phyloP scores from a whole-genome alignment of 2,797 vertebrate species.

The Manis crassicaudata region DNA sequence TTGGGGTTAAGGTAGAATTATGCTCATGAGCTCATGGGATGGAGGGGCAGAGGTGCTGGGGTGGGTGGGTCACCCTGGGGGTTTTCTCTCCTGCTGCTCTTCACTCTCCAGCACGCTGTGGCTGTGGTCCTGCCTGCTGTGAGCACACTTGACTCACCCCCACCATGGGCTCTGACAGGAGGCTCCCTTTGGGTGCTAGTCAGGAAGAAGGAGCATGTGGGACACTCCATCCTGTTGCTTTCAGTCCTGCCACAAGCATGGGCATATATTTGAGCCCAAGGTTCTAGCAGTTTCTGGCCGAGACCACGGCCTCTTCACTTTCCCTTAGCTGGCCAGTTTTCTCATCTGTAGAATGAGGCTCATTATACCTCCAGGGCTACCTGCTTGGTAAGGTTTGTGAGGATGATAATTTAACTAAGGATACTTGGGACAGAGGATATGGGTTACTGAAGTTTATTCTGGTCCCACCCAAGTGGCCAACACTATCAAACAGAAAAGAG shows the following conservation, averaged over 20 bases:
- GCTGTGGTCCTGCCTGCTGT: neutral
- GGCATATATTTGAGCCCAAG: neutral
- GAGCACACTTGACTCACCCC: neutral
- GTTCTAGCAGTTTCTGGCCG: neutral
- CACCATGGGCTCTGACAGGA: neutral
- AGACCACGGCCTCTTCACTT: neutral
- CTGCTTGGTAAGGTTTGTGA: neutral
- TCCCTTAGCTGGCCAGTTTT: neutral
- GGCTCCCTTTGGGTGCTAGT: neutral
- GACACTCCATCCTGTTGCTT: neutral
- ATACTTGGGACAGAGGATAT: neutral
- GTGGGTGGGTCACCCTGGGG: neutral
- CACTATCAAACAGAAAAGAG: neutral
- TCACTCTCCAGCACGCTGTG: accelerated
- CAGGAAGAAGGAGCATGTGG: neutral
- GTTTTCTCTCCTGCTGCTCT: neutral
- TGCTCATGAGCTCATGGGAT: neutral
- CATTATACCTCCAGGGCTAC: neutral
- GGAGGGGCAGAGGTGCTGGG: neutral
- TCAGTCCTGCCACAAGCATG: neutral
- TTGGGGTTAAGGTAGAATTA: neutral
- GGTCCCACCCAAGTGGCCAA: neutral
- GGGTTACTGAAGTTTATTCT: neutral
- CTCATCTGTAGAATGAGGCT: neutral
- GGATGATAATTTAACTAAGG: neutral